These are phyloP conservation scores for Amphimedon queenslandica DNA, from an alignment of 37 sponge, comb jelly and placozoan species.

Conservation along the genomic window DNA sequence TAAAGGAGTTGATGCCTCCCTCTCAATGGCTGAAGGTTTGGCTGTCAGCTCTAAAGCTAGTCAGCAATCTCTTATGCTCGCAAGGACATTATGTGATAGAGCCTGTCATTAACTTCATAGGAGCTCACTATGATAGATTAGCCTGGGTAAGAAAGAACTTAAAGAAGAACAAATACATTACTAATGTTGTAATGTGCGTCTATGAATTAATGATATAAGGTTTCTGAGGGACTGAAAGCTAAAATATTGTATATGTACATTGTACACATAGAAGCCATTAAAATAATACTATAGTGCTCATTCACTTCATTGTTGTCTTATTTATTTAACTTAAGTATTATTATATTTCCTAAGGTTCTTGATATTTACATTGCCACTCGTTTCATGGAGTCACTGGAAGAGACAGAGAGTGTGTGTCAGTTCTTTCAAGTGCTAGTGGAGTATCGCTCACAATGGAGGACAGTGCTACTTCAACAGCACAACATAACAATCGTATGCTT, in stretches of 20 bases:
- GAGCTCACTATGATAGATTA: slow-evolving; percentile 33
- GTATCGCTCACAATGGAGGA: slow-evolving; percentile 40
- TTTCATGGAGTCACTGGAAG: slow-evolving; percentile 11
- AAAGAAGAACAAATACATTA: too few species aligned
- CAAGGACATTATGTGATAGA: slow-evolving; percentile 30
- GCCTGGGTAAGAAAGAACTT: too few species aligned
- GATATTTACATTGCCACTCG: slow-evolving; percentile 32
- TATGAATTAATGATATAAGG: too few species aligned
- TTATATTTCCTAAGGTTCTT: slow-evolving; percentile 32
- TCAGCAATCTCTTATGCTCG: slow-evolving; percentile 25
- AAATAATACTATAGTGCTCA: neutral
- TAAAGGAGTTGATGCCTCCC: slow-evolving; percentile 9
- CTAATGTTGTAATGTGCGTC: too few species aligned
- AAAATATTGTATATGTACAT: neutral
- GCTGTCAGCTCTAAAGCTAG: slow-evolving; percentile 37
- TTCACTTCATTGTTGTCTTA: neutral
- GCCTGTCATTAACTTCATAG: slow-evolving; percentile 51
- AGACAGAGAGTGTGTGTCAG: slow-evolving; percentile 20
- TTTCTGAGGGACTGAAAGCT: too few species aligned
- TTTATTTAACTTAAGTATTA: neutral
- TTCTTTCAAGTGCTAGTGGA: slow-evolving; percentile 38
- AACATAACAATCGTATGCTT: neutral
- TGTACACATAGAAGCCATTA: neutral
- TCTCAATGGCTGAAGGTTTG: slow-evolving; percentile 34
- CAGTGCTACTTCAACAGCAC: slow-evolving; percentile 40